These are phyloP conservation scores for Dastarcus helophoroides DNA, from an alignment of 2,888 invertebrate genomes.

Conservation along the genomic window DNA sequence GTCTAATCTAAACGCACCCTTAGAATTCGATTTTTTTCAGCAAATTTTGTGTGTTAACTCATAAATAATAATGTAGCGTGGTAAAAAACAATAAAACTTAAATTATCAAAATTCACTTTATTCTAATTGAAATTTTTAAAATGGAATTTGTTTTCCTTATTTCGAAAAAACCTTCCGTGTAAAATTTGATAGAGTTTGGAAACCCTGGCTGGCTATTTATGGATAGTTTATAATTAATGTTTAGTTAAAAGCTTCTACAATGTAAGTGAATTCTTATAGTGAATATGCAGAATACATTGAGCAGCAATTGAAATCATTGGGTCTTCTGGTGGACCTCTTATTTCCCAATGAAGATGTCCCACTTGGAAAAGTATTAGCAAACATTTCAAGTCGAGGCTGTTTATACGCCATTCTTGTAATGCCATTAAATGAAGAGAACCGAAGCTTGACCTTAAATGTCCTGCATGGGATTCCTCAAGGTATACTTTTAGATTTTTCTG, in stretches of 20 bases:
- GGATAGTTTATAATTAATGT: too few species aligned
- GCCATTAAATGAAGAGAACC: slow-evolving; percentile 73
- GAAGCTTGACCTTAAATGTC: slow-evolving; percentile 81
- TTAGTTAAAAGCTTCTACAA: not conserved
- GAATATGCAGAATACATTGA: slow-evolving; percentile 86
- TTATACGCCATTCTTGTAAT: slow-evolving; percentile 81
- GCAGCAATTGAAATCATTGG: slow-evolving; percentile 61
- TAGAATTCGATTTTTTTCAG: too few species aligned
- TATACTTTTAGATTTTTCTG: slow-evolving; percentile 29
- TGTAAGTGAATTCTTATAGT: slow-evolving; percentile 33
- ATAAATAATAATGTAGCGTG: too few species aligned
- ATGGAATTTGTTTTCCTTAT: too few species aligned
- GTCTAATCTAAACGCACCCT: too few species aligned
- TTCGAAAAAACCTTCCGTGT: too few species aligned
- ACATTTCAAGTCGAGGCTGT: slow-evolving; percentile 79
- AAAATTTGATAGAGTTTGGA: too few species aligned
- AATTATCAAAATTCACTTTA: too few species aligned
- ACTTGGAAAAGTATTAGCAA: slow-evolving; percentile 66
- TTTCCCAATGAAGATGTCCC: slow-evolving; percentile 87
- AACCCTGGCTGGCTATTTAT: too few species aligned
- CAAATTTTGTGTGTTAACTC: too few species aligned
- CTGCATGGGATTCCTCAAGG: slow-evolving; percentile 85
- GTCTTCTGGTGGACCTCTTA: slow-evolving; percentile 73
- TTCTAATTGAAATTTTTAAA: too few species aligned
- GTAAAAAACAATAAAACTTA: too few species aligned